A percentile compares a stretch with the other conserved stretches of the same genome.
Evolutionary conservation across 2,888 invertebrate genomes (phyloP).

Genomic region (Acleris emargana): DNA sequence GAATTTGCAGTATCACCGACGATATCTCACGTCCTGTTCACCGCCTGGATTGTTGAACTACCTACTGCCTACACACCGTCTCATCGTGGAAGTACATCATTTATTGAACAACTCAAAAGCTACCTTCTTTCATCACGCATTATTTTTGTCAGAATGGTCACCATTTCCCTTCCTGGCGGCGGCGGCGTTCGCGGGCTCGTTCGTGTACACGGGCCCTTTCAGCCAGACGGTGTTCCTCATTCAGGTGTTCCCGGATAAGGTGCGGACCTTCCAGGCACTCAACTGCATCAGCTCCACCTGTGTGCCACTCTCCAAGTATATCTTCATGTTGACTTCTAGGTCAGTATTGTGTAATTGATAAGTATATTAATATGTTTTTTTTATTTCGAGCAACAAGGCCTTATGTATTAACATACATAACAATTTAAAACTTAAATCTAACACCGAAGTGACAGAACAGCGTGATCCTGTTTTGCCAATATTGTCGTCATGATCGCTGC

Average conservation of each 20-base stretch:
- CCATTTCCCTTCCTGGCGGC: constrained; percentile 45
- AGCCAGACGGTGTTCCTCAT: constrained; percentile 57
- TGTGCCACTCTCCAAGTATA: constrained; percentile 60
- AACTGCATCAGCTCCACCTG: constrained; percentile 59
- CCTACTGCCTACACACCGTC: no score
- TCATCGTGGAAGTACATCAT: not conserved
- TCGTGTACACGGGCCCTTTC: constrained; percentile 57
- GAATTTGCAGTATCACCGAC: no score
- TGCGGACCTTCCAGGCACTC: constrained; percentile 56
- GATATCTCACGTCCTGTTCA: no score
- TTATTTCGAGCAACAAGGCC: no score
- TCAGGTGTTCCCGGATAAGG: constrained; percentile 57
- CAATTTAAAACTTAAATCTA: no score
- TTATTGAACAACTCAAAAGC: no score
- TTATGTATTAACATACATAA: no score
- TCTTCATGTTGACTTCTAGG: constrained; percentile 64
- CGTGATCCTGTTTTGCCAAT: no score
- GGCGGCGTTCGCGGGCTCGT: constrained; percentile 49
- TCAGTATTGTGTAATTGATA: constrained; percentile 34
- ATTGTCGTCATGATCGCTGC: no score
- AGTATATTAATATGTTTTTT: no score
- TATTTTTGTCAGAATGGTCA: constrained; percentile 15
- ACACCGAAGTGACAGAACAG: no score
- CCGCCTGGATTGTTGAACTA: not conserved
- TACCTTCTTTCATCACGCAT: not conserved